phyloP scores from a whole-genome alignment of 2,888 invertebrate species.

The Camponotus fellah region DNA sequence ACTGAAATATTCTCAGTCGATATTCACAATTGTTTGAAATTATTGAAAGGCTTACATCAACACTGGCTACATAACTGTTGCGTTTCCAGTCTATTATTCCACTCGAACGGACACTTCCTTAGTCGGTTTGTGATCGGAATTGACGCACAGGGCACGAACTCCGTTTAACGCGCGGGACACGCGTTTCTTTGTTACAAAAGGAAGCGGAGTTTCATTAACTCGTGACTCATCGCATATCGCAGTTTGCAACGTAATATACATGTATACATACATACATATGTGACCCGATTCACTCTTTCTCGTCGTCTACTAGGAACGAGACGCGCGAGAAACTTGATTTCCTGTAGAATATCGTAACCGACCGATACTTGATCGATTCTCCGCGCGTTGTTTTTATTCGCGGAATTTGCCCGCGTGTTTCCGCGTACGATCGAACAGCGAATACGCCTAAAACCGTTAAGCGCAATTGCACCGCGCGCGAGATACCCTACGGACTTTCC shows the following conservation, averaged over 20 bases:
- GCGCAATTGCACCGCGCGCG: slow-evolving; percentile 28
- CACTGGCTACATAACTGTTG: neutral
- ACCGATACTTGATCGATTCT: too few relatives aligned
- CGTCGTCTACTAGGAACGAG: neutral
- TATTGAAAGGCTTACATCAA: slow-evolving; percentile 40
- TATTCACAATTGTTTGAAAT: neutral
- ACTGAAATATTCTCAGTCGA: slow-evolving; percentile 18
- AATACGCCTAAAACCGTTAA: slow-evolving; percentile 45
- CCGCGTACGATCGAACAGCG: neutral
- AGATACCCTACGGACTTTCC: slow-evolving; percentile 21
- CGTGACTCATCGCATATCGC: slow-evolving; percentile 66
- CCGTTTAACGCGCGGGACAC: slow-evolving; percentile 60
- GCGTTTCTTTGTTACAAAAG: slow-evolving; percentile 70
- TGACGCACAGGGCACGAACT: slow-evolving; percentile 66
- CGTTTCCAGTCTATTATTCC: slow-evolving; percentile 23
- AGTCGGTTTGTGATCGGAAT: slow-evolving; percentile 59
- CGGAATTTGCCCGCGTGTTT: slow-evolving; percentile 2
- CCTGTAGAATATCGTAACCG: neutral
- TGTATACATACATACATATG: too few relatives aligned
- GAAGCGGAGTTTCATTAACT: slow-evolving; percentile 76
- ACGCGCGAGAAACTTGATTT: slow-evolving; percentile 16
- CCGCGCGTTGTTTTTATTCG: neutral
- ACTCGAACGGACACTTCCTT: neutral
- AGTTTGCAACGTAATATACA: slow-evolving; percentile 17
- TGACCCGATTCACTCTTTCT: neutral